Percentiles rank a stretch among this genome's conserved stretches.
These are phyloP conservation scores for Oryzias sinensis DNA, from an alignment of 2,797 vertebrate genomes.

Conservation along the genomic window DNA sequence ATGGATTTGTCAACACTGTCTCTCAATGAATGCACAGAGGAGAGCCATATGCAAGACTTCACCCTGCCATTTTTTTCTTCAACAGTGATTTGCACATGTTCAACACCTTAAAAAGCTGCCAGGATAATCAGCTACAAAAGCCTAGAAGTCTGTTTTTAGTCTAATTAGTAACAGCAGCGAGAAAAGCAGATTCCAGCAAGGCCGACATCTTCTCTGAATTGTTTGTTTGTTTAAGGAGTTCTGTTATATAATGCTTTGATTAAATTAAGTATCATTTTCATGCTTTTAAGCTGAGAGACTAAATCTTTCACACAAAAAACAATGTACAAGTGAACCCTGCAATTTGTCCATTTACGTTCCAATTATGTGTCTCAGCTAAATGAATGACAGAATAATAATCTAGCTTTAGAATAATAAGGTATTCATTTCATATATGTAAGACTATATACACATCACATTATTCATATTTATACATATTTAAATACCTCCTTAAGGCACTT, in stretches of 20 bases:
- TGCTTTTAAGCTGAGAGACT: slow-evolving; percentile 5
- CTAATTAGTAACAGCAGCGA: slow-evolving; percentile 18
- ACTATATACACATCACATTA: slow-evolving; percentile 35
- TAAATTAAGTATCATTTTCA: background rate
- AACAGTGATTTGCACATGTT: background rate
- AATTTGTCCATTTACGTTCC: slow-evolving; percentile 1
- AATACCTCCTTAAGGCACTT: slow-evolving; percentile 25
- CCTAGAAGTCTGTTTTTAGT: slow-evolving; percentile 13
- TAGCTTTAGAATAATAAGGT: slow-evolving; percentile 6
- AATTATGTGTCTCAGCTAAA: slow-evolving; percentile 4
- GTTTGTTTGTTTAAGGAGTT: background rate
- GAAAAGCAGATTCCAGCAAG: slow-evolving; percentile 5
- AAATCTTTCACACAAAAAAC: background rate
- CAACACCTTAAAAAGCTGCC: background rate
- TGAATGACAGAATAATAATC: slow-evolving; percentile 11
- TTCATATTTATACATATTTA: slow-evolving; percentile 42
- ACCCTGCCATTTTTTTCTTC: background rate
- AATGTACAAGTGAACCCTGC: slow-evolving; percentile 3
- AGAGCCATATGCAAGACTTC: background rate
- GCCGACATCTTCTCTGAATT: background rate
- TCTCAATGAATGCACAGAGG: background rate
- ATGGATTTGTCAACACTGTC: background rate
- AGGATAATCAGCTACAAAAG: slow-evolving; percentile 22
- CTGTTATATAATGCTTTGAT: slow-evolving; percentile 4
- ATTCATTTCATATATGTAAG: slow-evolving; percentile 19